These are phyloP conservation scores for Drosophila prosaltans DNA, from an alignment of 1,140 invertebrate genomes.

Conservation along the genomic window DNA sequence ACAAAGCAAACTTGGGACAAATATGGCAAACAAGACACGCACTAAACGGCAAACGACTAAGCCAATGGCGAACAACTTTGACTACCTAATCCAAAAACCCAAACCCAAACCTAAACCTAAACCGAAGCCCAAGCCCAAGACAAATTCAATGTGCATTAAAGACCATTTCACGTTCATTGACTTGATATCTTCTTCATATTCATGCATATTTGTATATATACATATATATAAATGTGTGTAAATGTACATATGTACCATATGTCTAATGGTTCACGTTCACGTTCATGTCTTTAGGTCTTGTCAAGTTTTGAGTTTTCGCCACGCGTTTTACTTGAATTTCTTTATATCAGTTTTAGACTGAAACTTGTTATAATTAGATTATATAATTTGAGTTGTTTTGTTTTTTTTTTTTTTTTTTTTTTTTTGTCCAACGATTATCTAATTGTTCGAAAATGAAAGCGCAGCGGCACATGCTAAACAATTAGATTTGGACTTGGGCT, in stretches of 20 bases:
- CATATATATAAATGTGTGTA: not conserved
- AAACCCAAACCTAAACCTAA: slow-evolving; percentile 27
- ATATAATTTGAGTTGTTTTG: slow-evolving; percentile 54
- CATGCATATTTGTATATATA: not conserved
- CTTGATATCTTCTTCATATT: slow-evolving; percentile 38
- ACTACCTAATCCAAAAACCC: slow-evolving; percentile 30
- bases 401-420: slow-evolving; percentile 22
- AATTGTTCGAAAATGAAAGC: slow-evolving; percentile 70
- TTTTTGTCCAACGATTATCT: slow-evolving; percentile 59
- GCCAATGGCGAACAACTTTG: not conserved
- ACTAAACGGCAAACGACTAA: slow-evolving; percentile 26
- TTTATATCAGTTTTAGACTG: slow-evolving; percentile 40
- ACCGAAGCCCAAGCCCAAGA: slow-evolving; percentile 27
- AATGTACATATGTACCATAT: not conserved
- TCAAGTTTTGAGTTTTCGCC: slow-evolving; percentile 37
- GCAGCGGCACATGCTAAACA: slow-evolving; percentile 60
- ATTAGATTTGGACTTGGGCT: slow-evolving; percentile 48
- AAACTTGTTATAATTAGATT: slow-evolving; percentile 75
- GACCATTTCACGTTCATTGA: slow-evolving; percentile 77
- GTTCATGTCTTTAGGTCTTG: slow-evolving; percentile 1
- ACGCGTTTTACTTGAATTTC: slow-evolving; percentile 69
- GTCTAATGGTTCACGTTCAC: slow-evolving; percentile 7
- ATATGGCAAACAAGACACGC: slow-evolving; percentile 64
- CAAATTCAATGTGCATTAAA: slow-evolving; percentile 33
- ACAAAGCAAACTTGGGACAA: slow-evolving; percentile 51